Evolutionary conservation across 2,113 vertebrate genomes (phyloP), one percentile per base, ranked within the genome.

Genomic region (Aphyosemion australe): DNA sequence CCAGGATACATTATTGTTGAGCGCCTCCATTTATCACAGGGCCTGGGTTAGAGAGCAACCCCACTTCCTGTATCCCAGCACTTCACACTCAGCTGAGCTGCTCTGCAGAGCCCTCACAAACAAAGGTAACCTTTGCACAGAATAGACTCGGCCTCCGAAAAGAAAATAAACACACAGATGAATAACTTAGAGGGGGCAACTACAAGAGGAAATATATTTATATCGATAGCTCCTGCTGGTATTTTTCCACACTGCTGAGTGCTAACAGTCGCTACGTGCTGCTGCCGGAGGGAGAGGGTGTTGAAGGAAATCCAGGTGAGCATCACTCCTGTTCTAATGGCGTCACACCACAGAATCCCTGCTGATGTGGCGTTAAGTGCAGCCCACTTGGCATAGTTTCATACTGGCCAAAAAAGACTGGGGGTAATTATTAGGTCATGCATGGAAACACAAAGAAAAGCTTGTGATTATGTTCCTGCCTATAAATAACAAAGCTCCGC

Each of bases 1-100:
- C 66, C 73, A 65, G 95, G 96, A 97, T 95, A 93, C 83, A 88
- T 94, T 94, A 97, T 97, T 97, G 96, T 97, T 96, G 94, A 94
- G 90, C 92, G 92, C 91, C 92, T 92, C 94, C 94, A 97, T 98
- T 96, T 95, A 98, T 98, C 89, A 93, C 93, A 86, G 46, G 82
- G 82, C 65, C 76, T 89, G 88, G 95, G 94, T 94, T 93, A 94
- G 80, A 89, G 95, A 94, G 91, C 92, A 94, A 87, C 88, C 88
- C 90, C 80, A 89, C 92, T 91, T 94, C 92, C 92, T 88, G 84
- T 84, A 87, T 87, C 88, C 79, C 89, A 83, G 82, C 88, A 92
- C 89, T 92, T 91, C 90, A 92, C 90, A 90, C 89, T 92, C 85
- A 86, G 85, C 86, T 89, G 87, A 92, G 88, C 91, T 88, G 88